Evolutionary conservation across 2,113 vertebrate species (phyloP), one percentile per base, ranked within the genome.

Genomic region (Bujurquina vittata): DNA sequence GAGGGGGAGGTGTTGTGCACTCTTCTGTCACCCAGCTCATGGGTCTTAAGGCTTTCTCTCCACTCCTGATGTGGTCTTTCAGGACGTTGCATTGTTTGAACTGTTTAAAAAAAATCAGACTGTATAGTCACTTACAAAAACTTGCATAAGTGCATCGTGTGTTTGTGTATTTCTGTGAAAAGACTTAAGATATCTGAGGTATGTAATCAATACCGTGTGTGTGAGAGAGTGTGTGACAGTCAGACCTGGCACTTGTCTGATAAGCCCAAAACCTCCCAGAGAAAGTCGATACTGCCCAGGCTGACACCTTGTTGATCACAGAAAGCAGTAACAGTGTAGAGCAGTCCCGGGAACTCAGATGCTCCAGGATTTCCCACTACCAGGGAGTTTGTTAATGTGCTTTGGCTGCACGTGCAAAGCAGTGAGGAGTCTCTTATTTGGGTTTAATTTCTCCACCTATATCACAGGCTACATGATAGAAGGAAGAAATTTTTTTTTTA

Each of bases 231-330:
- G 12, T 31, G 55, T 35, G 61, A 29, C 9, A 43, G 37, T 58
- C 31, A 77, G 62, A 67, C 9, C n/a, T 52, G 37, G 52, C 10
- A 73, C 62, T 29, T 55, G 20, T 80, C 80, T 81, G 76, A 87
- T 87, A 79, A 89, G 61, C 67, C 20, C 52, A 80, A 29, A 76
- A 82, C 37, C 40, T 79, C 72, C 52, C 6, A n/a, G 14, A 73
- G 20, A 75, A 76, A 87, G 84, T 89, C 79, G 55, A 75, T 88
- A 86, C 57, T 5, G 14, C 49, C n/a, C 77, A 20, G 35, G 11
- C 61, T 79, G 77, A 49, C 65, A 10, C 10, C 75, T 40, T 58
- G 46, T 37, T 76, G 67, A 55, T 79, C 62, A 59, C 65, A 75
- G 58, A 7, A 22, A 33, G 43, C 49, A 37, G 73, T 31, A 11